Conservation (phyloP, 53 echinoderm and acorn worm genomes). For the Temnopleurus reevesii region DNA sequence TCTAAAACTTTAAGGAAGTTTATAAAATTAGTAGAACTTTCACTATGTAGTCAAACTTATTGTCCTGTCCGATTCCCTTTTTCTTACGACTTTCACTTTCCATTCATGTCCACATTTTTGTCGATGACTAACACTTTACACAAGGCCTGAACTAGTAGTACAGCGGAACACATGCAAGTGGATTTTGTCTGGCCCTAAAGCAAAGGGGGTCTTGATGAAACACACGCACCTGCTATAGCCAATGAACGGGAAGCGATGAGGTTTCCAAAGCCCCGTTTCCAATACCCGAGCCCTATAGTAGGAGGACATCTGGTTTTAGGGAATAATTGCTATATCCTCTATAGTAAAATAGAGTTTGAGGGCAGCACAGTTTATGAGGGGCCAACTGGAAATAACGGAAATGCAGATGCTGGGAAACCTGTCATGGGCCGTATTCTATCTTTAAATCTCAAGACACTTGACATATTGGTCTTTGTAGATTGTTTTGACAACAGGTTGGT, state of each 20-base stretch:
- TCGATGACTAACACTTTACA: not conserved
- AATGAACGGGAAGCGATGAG: not conserved
- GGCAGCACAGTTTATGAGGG: too few species aligned
- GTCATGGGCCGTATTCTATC: constrained; percentile 15
- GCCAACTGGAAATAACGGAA: not conserved
- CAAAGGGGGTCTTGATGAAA: not conserved
- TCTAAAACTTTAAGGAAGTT: not conserved
- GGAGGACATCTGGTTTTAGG: constrained; percentile 25
- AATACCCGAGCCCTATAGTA: not conserved
- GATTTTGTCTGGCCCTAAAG: not conserved
- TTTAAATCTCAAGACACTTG: not conserved
- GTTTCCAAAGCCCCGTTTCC: not conserved
- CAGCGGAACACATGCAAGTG: not conserved
- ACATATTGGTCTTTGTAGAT: not conserved
- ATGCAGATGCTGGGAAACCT: not conserved
- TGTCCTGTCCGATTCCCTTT: not conserved
- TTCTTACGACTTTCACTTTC: constrained; percentile 6
- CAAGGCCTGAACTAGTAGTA: not conserved
- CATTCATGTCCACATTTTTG: not conserved
- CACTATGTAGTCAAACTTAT: not conserved
- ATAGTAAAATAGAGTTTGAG: constrained; percentile 23
- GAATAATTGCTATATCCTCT: constrained; percentile 34
- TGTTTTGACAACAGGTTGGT: too few species aligned
- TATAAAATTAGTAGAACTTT: not conserved
- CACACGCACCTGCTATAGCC: not conserved